These are phyloP conservation scores for Conus betulinus DNA, from an alignment of 1,140 invertebrate species.

Conservation along the genomic window DNA sequence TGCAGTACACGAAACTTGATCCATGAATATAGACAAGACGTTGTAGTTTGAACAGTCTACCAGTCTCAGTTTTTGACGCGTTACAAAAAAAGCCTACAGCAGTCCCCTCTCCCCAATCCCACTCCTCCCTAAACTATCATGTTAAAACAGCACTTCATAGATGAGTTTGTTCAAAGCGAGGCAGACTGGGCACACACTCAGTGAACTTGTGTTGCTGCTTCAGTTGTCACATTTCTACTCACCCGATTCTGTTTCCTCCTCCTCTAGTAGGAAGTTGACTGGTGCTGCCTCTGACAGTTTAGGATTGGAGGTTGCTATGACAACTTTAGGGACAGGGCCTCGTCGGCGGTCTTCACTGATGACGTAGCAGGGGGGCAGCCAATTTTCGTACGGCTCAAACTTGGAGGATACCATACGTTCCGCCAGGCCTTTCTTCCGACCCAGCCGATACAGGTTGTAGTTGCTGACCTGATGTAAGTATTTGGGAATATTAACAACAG, in stretches of 20 bases:
- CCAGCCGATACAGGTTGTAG: conserved; percentile 96
- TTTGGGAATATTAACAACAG: too few species aligned
- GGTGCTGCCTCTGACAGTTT: conserved; percentile 31
- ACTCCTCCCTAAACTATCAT: too few species aligned
- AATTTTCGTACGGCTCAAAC: conserved; percentile 99
- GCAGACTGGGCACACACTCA: too few species aligned
- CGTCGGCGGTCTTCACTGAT: conserved; percentile 68
- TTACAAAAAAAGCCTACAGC: too few species aligned
- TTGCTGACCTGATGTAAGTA: conserved; percentile 81
- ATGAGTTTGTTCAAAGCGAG: too few species aligned
- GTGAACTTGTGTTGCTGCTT: not conserved
- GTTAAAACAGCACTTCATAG: too few species aligned
- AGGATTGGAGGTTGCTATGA: conserved; percentile 45
- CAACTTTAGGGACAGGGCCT: conserved; percentile 69
- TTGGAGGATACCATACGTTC: conserved; percentile 98
- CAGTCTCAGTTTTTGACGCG: too few species aligned
- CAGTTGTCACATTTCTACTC: not conserved
- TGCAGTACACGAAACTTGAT: too few species aligned
- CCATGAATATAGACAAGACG: too few species aligned
- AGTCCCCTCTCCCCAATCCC: too few species aligned
- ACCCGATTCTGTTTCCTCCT: conserved; percentile 21
- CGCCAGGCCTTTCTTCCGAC: conserved; percentile 90
- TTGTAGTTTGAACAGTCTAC: too few species aligned
- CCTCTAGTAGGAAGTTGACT: conserved; percentile 37
- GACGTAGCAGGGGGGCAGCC: conserved; percentile 92